Conservation (phyloP, 2,888 invertebrate genomes). For the Chloroclysta siterata region DNA sequence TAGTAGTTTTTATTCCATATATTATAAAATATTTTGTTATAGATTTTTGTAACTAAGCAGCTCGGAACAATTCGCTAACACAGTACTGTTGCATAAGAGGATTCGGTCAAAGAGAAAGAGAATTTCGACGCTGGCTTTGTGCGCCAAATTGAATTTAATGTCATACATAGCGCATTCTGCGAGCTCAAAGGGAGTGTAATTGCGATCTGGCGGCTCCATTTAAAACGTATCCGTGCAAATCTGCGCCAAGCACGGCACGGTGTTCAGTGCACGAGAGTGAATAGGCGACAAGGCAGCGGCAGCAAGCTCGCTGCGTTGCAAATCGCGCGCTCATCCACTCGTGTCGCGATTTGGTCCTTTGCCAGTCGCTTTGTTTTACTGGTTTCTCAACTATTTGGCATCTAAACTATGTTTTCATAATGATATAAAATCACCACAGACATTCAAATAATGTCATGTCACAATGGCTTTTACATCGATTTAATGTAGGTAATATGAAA, state of each 20-base stretch:
- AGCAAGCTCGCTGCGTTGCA: conserved; percentile 55
- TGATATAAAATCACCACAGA: conserved; percentile 72
- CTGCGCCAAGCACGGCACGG: conserved; percentile 59
- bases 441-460: conserved; percentile 71
- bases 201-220: conserved; percentile 79
- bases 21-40: too few relatives aligned
- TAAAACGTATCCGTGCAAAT: conserved; percentile 80
- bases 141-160: conserved; percentile 80
- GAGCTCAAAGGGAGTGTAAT: conserved; percentile 82
- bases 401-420: conserved; percentile 79
- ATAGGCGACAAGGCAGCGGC: conserved; percentile 46
- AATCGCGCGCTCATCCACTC: conserved; percentile 75
- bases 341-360: conserved; percentile 77
- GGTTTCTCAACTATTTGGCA: conserved; percentile 79
- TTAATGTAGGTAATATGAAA: conserved; percentile 27
- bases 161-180: conserved; percentile 78
- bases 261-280: conserved; percentile 20
- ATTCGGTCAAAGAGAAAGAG: conserved; percentile 76
- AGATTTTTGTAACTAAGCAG: too few relatives aligned
- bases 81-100: conserved; percentile 70
- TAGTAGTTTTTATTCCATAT: too few relatives aligned
- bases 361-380: conserved; percentile 82
- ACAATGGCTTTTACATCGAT: conserved; percentile 29
- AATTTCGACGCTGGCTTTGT: conserved; percentile 77
- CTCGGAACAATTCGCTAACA: conserved; percentile 63